A percentile compares a stretch with the other conserved stretches of the same genome.
phyloP scores from a whole-genome alignment of 2,113 vertebrate genomes.

The Montifringilla adamsi region DNA sequence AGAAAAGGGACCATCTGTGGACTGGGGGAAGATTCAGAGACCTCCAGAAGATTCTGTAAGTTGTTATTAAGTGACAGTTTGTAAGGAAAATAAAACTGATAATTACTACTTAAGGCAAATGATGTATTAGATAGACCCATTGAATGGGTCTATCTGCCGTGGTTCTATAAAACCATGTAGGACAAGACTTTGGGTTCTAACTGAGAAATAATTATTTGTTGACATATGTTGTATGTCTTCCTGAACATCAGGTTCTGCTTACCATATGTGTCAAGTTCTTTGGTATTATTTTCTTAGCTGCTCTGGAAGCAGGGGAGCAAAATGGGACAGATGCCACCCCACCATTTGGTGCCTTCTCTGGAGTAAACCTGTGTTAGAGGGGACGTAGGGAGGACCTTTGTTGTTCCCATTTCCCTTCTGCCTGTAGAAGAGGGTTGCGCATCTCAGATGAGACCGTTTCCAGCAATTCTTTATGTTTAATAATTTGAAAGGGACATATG shows the following conservation, averaged over 20 bases:
- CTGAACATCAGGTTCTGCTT: neutral
- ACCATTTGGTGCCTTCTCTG: neutral
- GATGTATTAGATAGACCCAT: neutral
- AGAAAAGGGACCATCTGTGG: constrained; percentile 93
- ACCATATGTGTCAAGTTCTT: neutral
- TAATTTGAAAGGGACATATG: constrained; percentile 30
- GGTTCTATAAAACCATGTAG: neutral
- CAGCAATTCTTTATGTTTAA: neutral
- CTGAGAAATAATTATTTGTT: neutral
- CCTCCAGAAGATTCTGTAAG: constrained; percentile 96
- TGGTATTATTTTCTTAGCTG: neutral
- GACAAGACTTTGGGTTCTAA: neutral
- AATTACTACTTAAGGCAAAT: neutral
- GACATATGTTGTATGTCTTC: neutral
- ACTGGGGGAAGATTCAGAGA: constrained; percentile 94
- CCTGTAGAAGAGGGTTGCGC: fast-evolving
- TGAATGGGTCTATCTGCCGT: fast-evolving
- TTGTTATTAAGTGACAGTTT: constrained; percentile 17
- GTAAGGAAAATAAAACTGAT: neutral
- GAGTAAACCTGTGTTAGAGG: neutral
- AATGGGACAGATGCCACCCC: neutral
- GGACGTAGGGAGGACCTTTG: neutral
- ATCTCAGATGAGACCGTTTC: neutral
- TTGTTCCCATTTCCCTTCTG: neutral
- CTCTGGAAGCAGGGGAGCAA: neutral